These are phyloP conservation scores for Drosophila tropicalis DNA, from an alignment of 1,140 invertebrate species.

Conservation along the genomic window DNA sequence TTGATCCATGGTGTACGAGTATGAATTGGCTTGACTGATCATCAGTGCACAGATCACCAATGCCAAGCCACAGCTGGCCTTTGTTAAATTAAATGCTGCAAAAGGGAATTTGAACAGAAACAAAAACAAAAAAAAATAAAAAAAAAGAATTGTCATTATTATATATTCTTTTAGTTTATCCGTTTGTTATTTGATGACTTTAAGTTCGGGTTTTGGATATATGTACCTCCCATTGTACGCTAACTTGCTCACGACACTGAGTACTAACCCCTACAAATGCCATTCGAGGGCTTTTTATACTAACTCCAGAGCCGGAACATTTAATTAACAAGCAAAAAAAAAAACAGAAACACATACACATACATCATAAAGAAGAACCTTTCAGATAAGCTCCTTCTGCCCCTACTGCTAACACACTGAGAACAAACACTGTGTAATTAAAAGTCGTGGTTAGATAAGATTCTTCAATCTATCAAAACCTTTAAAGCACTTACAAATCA, in stretches of 20 bases:
- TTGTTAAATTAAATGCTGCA: conserved; percentile 42
- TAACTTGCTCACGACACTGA: conserved; percentile 13
- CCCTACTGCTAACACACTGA: neutral
- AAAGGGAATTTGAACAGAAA: neutral
- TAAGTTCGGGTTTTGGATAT: neutral
- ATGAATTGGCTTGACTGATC: conserved; percentile 38
- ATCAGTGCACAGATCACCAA: conserved; percentile 42
- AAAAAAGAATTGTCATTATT: neutral
- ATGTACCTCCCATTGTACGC: conserved; percentile 12
- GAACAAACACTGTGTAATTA: conserved; percentile 6
- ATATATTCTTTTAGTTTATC: neutral
- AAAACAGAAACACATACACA: neutral
- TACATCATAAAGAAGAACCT: neutral
- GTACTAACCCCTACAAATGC: conserved; percentile 6
- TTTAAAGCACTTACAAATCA: conserved; percentile 5
- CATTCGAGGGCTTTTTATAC: neutral
- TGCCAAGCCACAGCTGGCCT: conserved; percentile 22
- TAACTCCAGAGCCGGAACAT: neutral
- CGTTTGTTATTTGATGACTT: neutral
- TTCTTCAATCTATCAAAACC: neutral
- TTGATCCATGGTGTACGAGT: conserved; percentile 55
- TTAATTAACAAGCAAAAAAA: conserved; percentile 2
- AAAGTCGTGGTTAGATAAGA: conserved; percentile 4
- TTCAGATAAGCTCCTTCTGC: conserved; percentile 1
- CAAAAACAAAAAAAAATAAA: neutral